These are phyloP conservation scores for Peucedramus taeniatus DNA, from an alignment of 2,113 vertebrate species.

Conservation along the genomic window DNA sequence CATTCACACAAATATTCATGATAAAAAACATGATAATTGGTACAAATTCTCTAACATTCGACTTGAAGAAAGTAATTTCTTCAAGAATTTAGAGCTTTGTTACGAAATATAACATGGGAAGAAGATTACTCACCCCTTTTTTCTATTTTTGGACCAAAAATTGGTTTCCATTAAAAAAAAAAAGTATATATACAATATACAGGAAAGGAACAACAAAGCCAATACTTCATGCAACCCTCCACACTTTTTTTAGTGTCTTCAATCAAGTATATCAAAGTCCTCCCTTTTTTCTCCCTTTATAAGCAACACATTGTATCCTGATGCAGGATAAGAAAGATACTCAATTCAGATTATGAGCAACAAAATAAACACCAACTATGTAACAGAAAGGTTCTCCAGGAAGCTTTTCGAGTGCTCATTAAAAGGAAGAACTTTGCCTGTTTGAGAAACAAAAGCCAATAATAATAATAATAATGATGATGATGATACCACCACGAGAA, in stretches of 20 bases:
- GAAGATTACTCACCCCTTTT: neutral
- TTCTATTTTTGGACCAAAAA: neutral
- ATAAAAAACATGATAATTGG: neutral
- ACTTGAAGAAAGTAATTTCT: neutral
- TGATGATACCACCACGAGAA: neutral
- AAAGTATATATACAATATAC: neutral
- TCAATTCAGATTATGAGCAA: neutral
- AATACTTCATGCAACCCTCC: neutral
- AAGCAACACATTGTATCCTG: neutral
- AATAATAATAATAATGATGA: neutral
- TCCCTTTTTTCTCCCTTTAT: neutral
- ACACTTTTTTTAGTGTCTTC: neutral
- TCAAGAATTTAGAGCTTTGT: neutral
- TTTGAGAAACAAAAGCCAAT: neutral
- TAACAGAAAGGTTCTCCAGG: neutral
- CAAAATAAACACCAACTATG: neutral
- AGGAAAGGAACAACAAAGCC: neutral
- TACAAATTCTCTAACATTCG: neutral
- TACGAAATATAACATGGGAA: neutral
- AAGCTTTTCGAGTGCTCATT: neutral
- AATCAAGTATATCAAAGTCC: neutral
- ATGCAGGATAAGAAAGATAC: neutral
- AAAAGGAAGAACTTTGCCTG: neutral
- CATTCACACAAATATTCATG: neutral
- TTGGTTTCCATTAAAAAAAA: neutral